Conservation (phyloP, 2,888 invertebrate species). For the Oligia latruncula region DNA sequence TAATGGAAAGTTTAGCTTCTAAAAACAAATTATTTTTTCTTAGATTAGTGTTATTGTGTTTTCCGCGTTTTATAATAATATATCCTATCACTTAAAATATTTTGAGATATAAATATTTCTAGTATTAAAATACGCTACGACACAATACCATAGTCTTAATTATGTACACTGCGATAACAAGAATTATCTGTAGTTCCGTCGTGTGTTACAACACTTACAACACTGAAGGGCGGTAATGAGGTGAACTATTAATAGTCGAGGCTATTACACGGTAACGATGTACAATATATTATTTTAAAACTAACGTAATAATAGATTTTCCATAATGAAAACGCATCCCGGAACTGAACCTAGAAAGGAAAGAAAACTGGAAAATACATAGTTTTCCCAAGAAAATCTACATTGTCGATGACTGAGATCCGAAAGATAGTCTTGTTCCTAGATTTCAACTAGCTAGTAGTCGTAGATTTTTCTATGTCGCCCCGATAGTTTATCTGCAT, state of each 20-base stretch:
- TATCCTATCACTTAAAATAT: no score
- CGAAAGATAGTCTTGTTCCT: no score
- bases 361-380: neutral
- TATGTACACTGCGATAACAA: neutral
- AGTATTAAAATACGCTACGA: neutral
- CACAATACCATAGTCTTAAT: neutral
- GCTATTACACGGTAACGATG: conserved; percentile 27
- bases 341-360: neutral
- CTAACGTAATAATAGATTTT: neutral
- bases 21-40: no score
- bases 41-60: no score
- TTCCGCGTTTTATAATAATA: no score
- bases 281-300: conserved; percentile 18
- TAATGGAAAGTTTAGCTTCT: no score
- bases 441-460: no score
- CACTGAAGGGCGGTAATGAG: conserved; percentile 43
- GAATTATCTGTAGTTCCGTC: neutral
- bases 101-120: no score
- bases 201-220: conserved; percentile 19
- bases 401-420: neutral
- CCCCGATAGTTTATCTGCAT: neutral
- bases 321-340: neutral
- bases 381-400: neutral
- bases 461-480: no score
- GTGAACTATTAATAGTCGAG: conserved; percentile 46